These are phyloP conservation scores for Brachionus sp. DNA, from an alignment of 1,140 invertebrate genomes.

Conservation along the genomic window DNA sequence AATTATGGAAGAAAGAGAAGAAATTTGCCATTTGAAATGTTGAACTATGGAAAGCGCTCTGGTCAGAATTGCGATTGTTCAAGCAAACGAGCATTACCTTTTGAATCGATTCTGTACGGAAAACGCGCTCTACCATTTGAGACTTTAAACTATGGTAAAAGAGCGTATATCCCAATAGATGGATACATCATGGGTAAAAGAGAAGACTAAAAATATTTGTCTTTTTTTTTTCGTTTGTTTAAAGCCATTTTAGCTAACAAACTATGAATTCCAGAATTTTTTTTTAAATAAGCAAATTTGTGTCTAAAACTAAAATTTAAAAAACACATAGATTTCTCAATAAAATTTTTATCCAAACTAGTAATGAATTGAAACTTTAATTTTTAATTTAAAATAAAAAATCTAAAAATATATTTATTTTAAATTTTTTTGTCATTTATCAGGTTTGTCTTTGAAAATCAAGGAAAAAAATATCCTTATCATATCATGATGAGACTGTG, in stretches of 20 bases:
- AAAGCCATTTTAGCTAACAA: conserved; percentile 31
- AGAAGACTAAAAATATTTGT: conserved; percentile 9
- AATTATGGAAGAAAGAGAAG: conserved; percentile 37
- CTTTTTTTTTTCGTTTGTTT: conserved; percentile 17
- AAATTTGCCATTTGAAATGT: conserved; percentile 26
- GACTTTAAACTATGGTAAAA: conserved; percentile 30
- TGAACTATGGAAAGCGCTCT: conserved; percentile 35
- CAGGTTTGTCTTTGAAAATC: too few relatives aligned
- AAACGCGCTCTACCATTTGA: conserved; percentile 43
- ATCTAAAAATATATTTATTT: too few relatives aligned
- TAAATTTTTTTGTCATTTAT: too few relatives aligned
- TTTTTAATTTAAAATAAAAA: too few relatives aligned
- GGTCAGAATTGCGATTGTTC: conserved; percentile 25
- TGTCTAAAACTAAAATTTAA: not conserved
- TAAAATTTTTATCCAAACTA: not conserved
- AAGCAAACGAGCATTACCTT: conserved; percentile 10
- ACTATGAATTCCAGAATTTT: conserved; percentile 9
- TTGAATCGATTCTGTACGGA: conserved; percentile 14
- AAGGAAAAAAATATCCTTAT: too few relatives aligned
- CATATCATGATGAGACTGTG: too few relatives aligned
- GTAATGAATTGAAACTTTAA: not conserved
- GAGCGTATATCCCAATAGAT: conserved; percentile 35
- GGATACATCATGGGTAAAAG: conserved; percentile 45
- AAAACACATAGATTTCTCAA: not conserved
- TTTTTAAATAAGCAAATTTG: not conserved